A percentile compares a stretch with the other conserved stretches of the same genome.
phyloP scores from a whole-genome alignment of 2,797 vertebrate genomes.

The Neosalanx taihuensis region DNA sequence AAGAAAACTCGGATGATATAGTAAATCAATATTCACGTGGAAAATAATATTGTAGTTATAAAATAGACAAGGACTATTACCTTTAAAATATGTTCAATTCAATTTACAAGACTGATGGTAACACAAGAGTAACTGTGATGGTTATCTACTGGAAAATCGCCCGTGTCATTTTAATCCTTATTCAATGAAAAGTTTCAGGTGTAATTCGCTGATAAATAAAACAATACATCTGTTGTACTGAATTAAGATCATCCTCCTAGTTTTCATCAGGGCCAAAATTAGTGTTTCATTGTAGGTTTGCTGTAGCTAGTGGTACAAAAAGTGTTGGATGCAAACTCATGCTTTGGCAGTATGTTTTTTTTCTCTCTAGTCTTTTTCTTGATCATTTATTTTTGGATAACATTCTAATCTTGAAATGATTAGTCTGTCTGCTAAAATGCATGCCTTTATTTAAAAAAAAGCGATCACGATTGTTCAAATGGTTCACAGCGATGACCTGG shows the following conservation, averaged over 20 bases:
- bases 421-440: conserved; percentile 50
- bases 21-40: conserved; percentile 46
- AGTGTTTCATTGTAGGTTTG: conserved; percentile 43
- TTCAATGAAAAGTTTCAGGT: conserved; percentile 37
- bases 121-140: conserved; percentile 76
- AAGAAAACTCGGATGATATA: conserved; percentile 34
- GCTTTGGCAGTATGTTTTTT: conserved; percentile 65
- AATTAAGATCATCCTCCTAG: conserved; percentile 32
- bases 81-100: conserved; percentile 66
- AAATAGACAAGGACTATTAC: conserved; percentile 45
- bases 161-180: conserved; percentile 34
- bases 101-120: conserved; percentile 63
- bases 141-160: conserved; percentile 72
- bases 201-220: conserved; percentile 37
- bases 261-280: conserved; percentile 43
- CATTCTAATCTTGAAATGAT: conserved; percentile 54
- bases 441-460: conserved; percentile 39
- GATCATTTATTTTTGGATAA: conserved; percentile 51
- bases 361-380: conserved; percentile 21
- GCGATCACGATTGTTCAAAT: conserved; percentile 15
- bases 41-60: conserved; percentile 60
- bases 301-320: conserved; percentile 50
- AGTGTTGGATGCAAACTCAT: conserved; percentile 69
- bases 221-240: conserved; percentile 39
- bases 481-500: conserved; percentile 51